Percentiles rank a stretch among this genome's conserved stretches.
Evolutionary conservation across 2,113 vertebrate genomes (phyloP).

Genomic region (Thymallus thymallus): DNA sequence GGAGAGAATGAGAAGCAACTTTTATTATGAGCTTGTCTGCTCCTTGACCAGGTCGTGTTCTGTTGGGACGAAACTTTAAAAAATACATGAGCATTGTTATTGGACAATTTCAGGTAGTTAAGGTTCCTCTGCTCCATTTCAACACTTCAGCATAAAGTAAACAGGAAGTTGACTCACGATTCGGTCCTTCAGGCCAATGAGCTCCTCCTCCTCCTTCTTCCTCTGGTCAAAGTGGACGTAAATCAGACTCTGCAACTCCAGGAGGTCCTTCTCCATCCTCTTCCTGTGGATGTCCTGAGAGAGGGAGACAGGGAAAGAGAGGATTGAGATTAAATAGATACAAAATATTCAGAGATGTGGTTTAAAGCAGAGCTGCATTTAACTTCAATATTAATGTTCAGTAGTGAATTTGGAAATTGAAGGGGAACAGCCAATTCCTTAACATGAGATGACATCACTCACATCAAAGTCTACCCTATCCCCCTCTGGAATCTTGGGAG

Average conservation of each 20-base stretch:
- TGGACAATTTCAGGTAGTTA: not conserved
- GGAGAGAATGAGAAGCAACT: not conserved
- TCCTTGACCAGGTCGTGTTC: too few species aligned
- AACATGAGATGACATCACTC: constrained; percentile 29
- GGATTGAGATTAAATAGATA: not conserved
- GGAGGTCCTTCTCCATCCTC: constrained; percentile 94
- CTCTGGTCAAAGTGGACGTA: constrained; percentile 93
- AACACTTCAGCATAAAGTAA: not conserved
- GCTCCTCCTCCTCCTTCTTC: constrained; percentile 95
- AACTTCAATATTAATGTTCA: too few species aligned
- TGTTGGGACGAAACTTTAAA: too few species aligned
- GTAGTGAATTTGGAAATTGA: too few species aligned
- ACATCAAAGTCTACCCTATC: constrained; percentile 79
- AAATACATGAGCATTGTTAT: too few species aligned
- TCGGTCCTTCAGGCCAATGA: constrained; percentile 89
- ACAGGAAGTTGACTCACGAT: constrained; percentile 78
- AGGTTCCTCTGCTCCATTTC: not conserved
- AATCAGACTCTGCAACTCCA: constrained; percentile 94
- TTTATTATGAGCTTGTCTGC: too few species aligned
- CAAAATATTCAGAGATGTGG: too few species aligned
- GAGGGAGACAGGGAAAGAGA: not conserved
- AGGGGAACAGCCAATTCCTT: too few species aligned
- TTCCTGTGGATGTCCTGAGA: constrained; percentile 96
- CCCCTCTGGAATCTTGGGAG: constrained; percentile 78
- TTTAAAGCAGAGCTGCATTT: too few species aligned